Base-by-base conservation (phyloP, 2,888 invertebrate genomes). In the Phymatocera aterrima region DNA sequence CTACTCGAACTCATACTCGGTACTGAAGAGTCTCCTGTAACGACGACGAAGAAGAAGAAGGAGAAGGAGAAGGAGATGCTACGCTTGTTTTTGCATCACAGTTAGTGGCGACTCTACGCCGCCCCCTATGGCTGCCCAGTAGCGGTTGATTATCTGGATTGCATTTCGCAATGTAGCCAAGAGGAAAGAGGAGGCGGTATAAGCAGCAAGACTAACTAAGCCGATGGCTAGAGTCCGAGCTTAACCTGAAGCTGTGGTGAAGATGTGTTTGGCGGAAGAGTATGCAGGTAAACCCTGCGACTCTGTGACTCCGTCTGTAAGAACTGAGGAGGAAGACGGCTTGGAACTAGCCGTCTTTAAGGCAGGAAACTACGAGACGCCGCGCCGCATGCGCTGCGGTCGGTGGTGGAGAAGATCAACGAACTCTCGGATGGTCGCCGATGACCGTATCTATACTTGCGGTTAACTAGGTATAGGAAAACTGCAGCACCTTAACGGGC, bases 111-210 rank as follows among this genome's bases (percentile, higher is more conserved):
- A 72, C 18, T 6, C 28, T 12, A 18, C 31, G 31, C 72, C 72
- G 48, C 72, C 72, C 51, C 21, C 72, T 72, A 48, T 4, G 18
- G 48, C 51, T 51, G 48, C 28, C 75, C 75, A 60, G 75, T 75
- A 75, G 75, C 75, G 75, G 75, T 72, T 75, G 75, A 75, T 75
- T 75, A 75, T 75, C 75, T 75, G 75, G 75, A 54, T 40, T 75
- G 57, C 75, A 57, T 75, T 40, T 54, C 18, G 18, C n/a, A n/a
- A n/a, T n/a, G n/a, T n/a, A n/a, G 34, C 21, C 18, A 43, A 43
- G 34, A 48, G 18, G 34, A 4, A 24, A 12, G 6, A 10, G 15
- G n/a, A 40, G 34, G n/a, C 34, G 37, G 64, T 5, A n/a, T 5
- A 10, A 40, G 57, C 60, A 37, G 57, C 60, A 57, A 75, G 43